A percentile compares a stretch with the other conserved stretches of the same genome.
phyloP scores from a whole-genome alignment of 2,888 invertebrate species.

The Zhuqinia jingwanae region DNA sequence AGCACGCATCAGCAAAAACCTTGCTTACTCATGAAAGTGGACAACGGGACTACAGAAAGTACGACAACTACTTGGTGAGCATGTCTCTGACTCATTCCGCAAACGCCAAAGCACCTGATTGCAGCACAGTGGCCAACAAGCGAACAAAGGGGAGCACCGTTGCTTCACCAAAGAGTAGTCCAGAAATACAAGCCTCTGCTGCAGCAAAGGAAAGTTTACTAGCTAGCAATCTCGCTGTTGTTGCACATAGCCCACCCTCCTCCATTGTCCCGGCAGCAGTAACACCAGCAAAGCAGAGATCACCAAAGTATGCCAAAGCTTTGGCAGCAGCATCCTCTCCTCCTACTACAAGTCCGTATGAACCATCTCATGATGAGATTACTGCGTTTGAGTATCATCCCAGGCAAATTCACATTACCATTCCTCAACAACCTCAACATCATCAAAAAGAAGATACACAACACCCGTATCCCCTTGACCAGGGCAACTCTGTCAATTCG shows the following conservation, averaged over 20 bases:
- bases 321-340: conserved; percentile 57
- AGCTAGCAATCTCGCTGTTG: background rate
- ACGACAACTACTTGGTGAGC: conserved; percentile 92
- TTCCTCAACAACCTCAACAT: background rate
- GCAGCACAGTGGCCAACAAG: conserved; percentile 76
- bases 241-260: background rate
- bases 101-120: conserved; percentile 77
- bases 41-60: conserved; percentile 94
- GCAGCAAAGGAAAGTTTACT: conserved; percentile 21
- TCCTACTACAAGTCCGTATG: conserved; percentile 22
- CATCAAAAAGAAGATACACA: background rate
- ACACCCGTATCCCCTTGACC: conserved; percentile 12
- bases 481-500: conserved; percentile 26
- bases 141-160: conserved; percentile 49
- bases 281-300: conserved; percentile 57
- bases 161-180: conserved; percentile 70
- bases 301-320: conserved; percentile 76
- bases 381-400: conserved; percentile 25
- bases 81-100: conserved; percentile 82
- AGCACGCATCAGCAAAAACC: conserved; percentile 88
- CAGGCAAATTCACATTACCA: conserved; percentile 10
- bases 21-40: conserved; percentile 93
- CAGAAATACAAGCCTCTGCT: conserved; percentile 37
- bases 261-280: background rate
- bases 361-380: conserved; percentile 39